Conservation (phyloP, 2,888 invertebrate species). For the Zygaena filipendulae region DNA sequence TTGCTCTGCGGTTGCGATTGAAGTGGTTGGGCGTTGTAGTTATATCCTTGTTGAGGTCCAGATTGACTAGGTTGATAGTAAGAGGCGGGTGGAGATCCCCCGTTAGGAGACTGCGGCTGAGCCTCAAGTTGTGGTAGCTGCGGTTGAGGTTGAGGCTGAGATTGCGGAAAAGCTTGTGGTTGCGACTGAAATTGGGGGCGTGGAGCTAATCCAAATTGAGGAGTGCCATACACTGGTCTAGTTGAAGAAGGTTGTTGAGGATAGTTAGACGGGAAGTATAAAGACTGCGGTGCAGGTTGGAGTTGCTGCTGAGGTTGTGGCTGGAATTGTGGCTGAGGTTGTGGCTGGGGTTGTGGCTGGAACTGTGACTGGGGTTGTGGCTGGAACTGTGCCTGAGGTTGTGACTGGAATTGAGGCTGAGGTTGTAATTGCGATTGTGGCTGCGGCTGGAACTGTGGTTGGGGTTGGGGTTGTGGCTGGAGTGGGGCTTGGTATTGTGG, state of each 20-base stretch:
- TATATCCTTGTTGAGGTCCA: too few species aligned
- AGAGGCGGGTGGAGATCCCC: neutral
- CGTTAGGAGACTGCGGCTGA: conserved; percentile 11
- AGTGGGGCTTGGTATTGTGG: too few species aligned
- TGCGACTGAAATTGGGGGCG: conserved; percentile 5
- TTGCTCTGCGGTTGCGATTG: conserved; percentile 25
- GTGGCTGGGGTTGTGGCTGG: conserved; percentile 3
- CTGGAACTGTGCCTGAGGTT: too few species aligned
- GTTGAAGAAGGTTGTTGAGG: conserved; percentile 7
- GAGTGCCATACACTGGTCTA: conserved; percentile 1
- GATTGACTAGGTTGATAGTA: too few species aligned
- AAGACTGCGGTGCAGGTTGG: conserved; percentile 5
- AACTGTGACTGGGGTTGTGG: too few species aligned
- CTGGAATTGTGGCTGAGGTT: conserved; percentile 4
- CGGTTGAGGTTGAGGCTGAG: conserved; percentile 17
- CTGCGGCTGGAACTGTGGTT: conserved; percentile 8
- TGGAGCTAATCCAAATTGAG: neutral
- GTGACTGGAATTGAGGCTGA: conserved; percentile 6
- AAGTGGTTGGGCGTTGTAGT: conserved; percentile 22
- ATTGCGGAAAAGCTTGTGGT: conserved; percentile 8
- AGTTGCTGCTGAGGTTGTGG: too few species aligned
- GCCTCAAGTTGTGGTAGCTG: conserved; percentile 13
- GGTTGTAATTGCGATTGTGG: conserved; percentile 3
- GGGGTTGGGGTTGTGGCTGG: conserved; percentile 6
- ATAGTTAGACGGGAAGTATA: too few species aligned